Conservation (phyloP, 2,113 vertebrate species). For the Fregata magnificens region DNA sequence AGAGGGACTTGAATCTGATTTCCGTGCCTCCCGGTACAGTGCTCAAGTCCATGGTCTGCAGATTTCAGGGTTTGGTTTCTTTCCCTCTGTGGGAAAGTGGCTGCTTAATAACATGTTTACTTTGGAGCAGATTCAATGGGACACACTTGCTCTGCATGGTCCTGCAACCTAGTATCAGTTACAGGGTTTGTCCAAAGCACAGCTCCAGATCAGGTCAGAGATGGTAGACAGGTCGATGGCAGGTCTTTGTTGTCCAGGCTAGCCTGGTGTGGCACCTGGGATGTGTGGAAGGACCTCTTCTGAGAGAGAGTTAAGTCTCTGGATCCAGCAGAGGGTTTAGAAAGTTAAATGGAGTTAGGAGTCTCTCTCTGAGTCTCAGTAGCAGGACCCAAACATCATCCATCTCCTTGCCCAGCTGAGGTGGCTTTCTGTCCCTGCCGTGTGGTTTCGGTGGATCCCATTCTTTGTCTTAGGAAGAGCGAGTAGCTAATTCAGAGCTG, state of each 20-base stretch:
- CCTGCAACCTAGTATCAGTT: not conserved
- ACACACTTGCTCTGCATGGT: not conserved
- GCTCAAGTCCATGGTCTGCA: not conserved
- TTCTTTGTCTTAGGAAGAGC: not conserved
- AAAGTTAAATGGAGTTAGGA: not conserved
- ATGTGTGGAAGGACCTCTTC: not conserved
- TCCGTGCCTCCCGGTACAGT: not conserved
- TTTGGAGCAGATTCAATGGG: not conserved
- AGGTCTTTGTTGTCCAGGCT: not conserved
- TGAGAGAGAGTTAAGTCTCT: not conserved
- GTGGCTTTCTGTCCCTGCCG: not conserved
- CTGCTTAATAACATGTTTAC: not conserved
- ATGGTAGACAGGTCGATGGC: not conserved
- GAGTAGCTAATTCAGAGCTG: not conserved
- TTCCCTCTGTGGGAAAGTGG: not conserved
- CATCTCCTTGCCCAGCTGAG: not conserved
- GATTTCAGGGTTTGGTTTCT: not conserved
- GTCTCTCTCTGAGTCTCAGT: not conserved
- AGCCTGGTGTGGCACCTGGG: not conserved
- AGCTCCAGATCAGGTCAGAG: not conserved
- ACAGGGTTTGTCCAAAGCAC: not conserved
- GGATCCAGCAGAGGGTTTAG: not conserved
- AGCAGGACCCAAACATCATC: not conserved
- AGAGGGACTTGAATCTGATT: not conserved
- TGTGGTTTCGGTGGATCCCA: not conserved